These are phyloP conservation scores for Oophaga pumilio DNA, from an alignment of 2,113 vertebrate genomes.

Conservation along the genomic window DNA sequence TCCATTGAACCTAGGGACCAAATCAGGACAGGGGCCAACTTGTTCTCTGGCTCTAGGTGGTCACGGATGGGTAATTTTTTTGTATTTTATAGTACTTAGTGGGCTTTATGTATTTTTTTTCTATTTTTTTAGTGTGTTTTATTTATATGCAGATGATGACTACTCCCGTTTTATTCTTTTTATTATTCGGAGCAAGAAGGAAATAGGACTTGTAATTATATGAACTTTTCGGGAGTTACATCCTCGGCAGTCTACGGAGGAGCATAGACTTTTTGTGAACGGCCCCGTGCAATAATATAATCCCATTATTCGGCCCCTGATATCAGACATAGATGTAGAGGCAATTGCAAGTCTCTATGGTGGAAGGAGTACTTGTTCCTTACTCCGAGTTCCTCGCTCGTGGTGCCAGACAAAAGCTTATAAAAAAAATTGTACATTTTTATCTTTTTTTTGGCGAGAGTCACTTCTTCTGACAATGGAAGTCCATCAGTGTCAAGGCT, in stretches of 20 bases:
- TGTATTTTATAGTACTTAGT: neutral
- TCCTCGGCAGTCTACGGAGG: neutral
- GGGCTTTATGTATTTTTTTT: neutral
- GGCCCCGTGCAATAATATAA: constrained; percentile 38
- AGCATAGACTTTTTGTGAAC: constrained; percentile 52
- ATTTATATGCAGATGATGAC: neutral
- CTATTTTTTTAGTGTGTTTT: neutral
- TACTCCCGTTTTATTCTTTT: neutral
- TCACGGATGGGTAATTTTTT: neutral
- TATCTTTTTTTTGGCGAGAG: neutral
- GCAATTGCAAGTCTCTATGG: constrained; percentile 37
- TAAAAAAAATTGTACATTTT: neutral
- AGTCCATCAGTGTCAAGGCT: constrained; percentile 14
- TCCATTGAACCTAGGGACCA: neutral
- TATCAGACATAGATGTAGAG: constrained; percentile 41
- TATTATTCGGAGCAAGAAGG: neutral
- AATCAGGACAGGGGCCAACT: neutral
- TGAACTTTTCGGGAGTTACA: neutral
- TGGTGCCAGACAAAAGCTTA: neutral
- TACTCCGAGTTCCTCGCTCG: constrained; percentile 6
- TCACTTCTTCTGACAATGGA: constrained; percentile 1
- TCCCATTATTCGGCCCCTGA: constrained; percentile 37
- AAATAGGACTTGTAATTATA: neutral
- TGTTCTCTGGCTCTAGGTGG: neutral
- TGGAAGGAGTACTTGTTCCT: constrained; percentile 28